Conservation (phyloP, 2,888 invertebrate species). For the Xestia xanthographa region DNA sequence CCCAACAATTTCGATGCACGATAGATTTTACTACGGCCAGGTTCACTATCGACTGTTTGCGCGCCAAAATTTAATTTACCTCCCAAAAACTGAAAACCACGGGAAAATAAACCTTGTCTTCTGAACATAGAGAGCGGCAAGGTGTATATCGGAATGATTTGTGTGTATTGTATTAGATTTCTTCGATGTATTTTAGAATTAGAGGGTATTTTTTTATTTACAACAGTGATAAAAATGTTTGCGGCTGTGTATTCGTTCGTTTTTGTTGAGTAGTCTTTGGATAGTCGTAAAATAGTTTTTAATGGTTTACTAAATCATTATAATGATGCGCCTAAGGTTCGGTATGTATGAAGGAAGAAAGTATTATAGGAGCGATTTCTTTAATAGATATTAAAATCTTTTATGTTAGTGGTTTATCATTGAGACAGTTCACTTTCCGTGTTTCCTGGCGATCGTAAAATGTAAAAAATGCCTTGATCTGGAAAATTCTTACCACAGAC, state of each 20-base stretch:
- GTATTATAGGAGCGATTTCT: slow-evolving; percentile 62
- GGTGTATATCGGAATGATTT: slow-evolving; percentile 59
- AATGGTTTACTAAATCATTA: slow-evolving; percentile 70
- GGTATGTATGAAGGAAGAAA: slow-evolving; percentile 60
- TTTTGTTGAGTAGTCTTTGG: slow-evolving; percentile 77
- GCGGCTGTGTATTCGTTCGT: slow-evolving; percentile 84
- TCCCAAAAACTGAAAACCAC: slow-evolving; percentile 34
- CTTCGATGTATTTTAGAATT: slow-evolving; percentile 81
- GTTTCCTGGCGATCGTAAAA: slow-evolving; percentile 21
- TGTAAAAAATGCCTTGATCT: background rate
- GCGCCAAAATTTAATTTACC: slow-evolving; percentile 64
- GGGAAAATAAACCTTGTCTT: slow-evolving; percentile 69
- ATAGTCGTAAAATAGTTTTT: slow-evolving; percentile 71
- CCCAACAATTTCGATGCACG: slow-evolving; percentile 82
- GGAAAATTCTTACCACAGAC: background rate
- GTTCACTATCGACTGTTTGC: slow-evolving; percentile 78
- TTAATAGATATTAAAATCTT: slow-evolving; percentile 69
- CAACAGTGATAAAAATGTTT: slow-evolving; percentile 88
- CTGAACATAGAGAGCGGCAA: slow-evolving; percentile 57
- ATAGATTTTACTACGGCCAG: slow-evolving; percentile 84
- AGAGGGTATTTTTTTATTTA: slow-evolving; percentile 83
- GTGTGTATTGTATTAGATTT: slow-evolving; percentile 68
- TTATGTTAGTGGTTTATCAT: slow-evolving; percentile 63
- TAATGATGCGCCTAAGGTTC: slow-evolving; percentile 65
- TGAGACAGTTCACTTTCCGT: slow-evolving; percentile 48